Percentiles rank a stretch among this genome's conserved stretches.
These are phyloP conservation scores for Eira barbara DNA, from an alignment of 2,113 vertebrate genomes.

Conservation along the genomic window DNA sequence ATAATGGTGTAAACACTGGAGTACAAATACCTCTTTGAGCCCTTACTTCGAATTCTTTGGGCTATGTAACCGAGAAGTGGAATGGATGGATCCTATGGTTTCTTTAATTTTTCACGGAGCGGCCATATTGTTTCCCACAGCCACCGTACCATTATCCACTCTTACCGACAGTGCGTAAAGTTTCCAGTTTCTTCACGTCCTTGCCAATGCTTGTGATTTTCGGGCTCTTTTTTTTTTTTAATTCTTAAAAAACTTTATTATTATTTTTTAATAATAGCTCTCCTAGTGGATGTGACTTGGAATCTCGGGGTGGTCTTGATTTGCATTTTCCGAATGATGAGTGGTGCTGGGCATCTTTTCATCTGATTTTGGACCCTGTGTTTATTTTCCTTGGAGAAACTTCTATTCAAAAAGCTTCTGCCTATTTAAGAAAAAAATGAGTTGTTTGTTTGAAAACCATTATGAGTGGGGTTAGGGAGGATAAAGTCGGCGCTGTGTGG, in stretches of 20 bases:
- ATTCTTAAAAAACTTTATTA: neutral
- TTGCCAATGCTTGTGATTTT: neutral
- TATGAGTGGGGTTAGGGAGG: too few relatives aligned
- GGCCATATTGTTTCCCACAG: neutral
- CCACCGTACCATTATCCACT: too few relatives aligned
- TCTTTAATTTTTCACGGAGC: neutral
- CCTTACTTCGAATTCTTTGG: neutral
- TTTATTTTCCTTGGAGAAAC: neutral
- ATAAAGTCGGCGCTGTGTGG: rapidly evolving
- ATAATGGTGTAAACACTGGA: neutral
- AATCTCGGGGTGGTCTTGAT: neutral
- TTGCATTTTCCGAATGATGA: neutral
- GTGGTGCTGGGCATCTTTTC: neutral
- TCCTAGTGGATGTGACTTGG: neutral
- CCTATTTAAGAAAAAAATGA: neutral
- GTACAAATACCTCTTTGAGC: neutral
- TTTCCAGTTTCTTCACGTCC: neutral
- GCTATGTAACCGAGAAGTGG: neutral
- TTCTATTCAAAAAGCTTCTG: neutral
- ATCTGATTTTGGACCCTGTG: neutral
- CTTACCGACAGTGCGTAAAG: neutral
- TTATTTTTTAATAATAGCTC: neutral
- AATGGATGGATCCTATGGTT: neutral
- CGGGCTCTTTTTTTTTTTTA: neutral
- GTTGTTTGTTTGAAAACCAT: neutral